Conservation (phyloP, 2,797 vertebrate species). For the Schizothorax lantsangensis region DNA sequence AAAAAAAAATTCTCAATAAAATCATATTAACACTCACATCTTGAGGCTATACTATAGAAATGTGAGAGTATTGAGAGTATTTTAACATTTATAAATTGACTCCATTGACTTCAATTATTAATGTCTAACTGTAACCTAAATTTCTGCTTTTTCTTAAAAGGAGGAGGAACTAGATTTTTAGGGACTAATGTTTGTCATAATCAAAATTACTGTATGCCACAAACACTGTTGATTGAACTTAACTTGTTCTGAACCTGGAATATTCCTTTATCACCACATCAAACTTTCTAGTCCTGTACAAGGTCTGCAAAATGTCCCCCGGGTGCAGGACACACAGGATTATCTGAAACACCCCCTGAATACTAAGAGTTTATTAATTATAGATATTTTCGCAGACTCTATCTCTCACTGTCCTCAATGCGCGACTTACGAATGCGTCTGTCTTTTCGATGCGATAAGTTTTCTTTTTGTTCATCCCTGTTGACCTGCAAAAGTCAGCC, state of each 20-base stretch:
- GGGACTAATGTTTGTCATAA: neutral
- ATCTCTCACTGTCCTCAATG: neutral
- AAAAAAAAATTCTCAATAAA: no score
- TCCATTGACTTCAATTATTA: neutral
- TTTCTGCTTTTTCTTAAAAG: neutral
- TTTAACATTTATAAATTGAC: neutral
- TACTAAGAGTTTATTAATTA: constrained; percentile 23
- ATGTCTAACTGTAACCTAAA: neutral
- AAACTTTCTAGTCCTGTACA: neutral
- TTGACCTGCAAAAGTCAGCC: constrained; percentile 51
- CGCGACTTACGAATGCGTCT: neutral
- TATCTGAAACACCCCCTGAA: constrained; percentile 4
- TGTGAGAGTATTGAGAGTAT: neutral
- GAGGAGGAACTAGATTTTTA: neutral
- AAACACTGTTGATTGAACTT: neutral
- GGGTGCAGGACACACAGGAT: neutral
- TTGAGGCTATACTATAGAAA: no score
- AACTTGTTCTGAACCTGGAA: neutral
- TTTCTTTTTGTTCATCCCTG: constrained; percentile 31
- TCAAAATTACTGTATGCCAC: neutral
- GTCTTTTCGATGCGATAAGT: constrained; percentile 5
- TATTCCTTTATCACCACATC: constrained; percentile 7
- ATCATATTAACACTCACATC: no score
- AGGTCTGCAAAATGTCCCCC: neutral
- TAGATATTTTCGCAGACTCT: neutral